These are phyloP conservation scores for Rhynchomys soricoides DNA, from an alignment of 2,113 vertebrate species.

Conservation along the genomic window DNA sequence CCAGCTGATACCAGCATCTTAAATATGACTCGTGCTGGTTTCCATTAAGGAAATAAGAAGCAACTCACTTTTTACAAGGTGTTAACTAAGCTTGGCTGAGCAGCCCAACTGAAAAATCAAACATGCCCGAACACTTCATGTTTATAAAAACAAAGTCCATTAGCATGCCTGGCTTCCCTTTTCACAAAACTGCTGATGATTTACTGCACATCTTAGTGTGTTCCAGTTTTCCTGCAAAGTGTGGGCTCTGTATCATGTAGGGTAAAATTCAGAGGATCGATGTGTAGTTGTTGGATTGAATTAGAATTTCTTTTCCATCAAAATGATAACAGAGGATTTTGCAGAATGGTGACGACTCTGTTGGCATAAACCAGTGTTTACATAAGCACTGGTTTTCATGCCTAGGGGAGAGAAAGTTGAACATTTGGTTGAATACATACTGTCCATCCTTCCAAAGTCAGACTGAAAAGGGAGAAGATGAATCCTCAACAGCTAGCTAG, in stretches of 20 bases:
- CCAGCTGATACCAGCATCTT: slow-evolving; percentile 61
- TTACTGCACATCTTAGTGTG: slow-evolving; percentile 64
- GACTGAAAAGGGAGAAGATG: slow-evolving; percentile 43
- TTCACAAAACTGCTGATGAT: slow-evolving; percentile 80
- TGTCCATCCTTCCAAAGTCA: slow-evolving; percentile 57
- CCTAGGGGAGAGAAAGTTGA: slow-evolving; percentile 56
- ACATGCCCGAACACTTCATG: slow-evolving; percentile 79
- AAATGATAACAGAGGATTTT: slow-evolving; percentile 69
- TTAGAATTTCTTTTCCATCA: slow-evolving; percentile 73
- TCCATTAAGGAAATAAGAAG: slow-evolving; percentile 78
- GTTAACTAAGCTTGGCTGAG: slow-evolving; percentile 78
- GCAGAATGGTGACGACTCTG: slow-evolving; percentile 33
- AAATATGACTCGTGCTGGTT: slow-evolving; percentile 47
- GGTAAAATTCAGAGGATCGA: slow-evolving; percentile 59
- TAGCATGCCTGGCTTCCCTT: slow-evolving; percentile 71
- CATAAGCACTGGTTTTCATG: slow-evolving; percentile 28
- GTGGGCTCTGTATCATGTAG: slow-evolving; percentile 59
- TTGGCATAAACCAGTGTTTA: slow-evolving; percentile 65
- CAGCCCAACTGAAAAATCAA: slow-evolving; percentile 78
- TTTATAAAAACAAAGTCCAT: slow-evolving; percentile 80
- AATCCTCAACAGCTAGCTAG: slow-evolving; percentile 43
- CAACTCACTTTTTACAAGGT: slow-evolving; percentile 80
- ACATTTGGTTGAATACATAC: slow-evolving; percentile 47
- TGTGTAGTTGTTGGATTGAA: slow-evolving; percentile 71
- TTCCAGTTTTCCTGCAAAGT: slow-evolving; percentile 71